phyloP scores from a whole-genome alignment of 1,140 invertebrate species.

The Monochamus saltuarius region DNA sequence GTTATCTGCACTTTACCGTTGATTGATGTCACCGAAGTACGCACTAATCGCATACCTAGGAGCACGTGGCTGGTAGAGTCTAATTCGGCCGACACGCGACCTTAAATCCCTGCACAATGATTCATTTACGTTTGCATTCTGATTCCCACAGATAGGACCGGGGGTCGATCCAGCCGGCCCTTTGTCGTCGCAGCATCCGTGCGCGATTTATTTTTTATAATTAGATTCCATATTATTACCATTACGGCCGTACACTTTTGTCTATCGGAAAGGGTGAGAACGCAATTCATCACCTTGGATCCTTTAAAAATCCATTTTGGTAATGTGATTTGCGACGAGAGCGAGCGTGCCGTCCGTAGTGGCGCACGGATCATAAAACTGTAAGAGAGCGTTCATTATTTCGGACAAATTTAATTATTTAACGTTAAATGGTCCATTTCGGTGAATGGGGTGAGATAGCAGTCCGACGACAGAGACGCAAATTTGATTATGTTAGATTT shows the following conservation, averaged over 20 bases:
- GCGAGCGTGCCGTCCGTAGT: not conserved
- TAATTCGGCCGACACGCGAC: constrained; percentile 34
- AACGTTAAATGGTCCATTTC: too few species aligned
- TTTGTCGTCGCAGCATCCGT: constrained; percentile 33
- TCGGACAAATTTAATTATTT: too few species aligned
- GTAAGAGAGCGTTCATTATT: constrained; percentile 8
- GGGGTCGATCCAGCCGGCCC: constrained; percentile 8
- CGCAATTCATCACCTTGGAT: constrained; percentile 23
- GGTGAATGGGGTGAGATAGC: too few species aligned
- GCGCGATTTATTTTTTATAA: constrained; percentile 39
- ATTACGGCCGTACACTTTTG: constrained; percentile 11
- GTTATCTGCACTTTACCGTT: constrained; percentile 43
- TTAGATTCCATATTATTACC: constrained; percentile 35
- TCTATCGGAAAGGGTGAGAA: constrained; percentile 20
- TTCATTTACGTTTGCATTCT: constrained; percentile 38
- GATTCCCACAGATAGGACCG: constrained; percentile 40
- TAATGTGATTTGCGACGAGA: constrained; percentile 23
- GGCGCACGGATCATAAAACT: constrained; percentile 5
- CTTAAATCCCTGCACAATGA: constrained; percentile 38
- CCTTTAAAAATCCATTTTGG: constrained; percentile 18
- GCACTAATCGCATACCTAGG: constrained; percentile 42
- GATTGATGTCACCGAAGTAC: constrained; percentile 38
- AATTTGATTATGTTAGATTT: too few species aligned
- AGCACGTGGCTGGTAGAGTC: constrained; percentile 34
- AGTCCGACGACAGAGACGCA: too few species aligned